Base-by-base conservation (phyloP, 2,888 invertebrate species). In the Parapristionchus giblindavisi region DNA sequence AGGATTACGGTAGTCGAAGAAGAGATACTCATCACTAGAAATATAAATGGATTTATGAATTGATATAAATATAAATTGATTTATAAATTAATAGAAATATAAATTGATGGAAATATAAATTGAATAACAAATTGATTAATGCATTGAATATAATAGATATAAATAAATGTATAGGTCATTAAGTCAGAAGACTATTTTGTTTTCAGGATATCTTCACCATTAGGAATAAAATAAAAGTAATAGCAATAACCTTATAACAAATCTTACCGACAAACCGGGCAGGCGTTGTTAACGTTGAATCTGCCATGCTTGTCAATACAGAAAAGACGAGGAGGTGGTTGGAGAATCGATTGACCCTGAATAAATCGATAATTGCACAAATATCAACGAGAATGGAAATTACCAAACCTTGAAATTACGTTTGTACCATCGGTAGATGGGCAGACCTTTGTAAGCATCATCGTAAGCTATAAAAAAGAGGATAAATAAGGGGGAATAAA, bases 11-110 rank as follows among this genome's bases (percentile, higher is more conserved):
- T 83, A 87, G 77, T 87, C 86, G 77, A 87, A 87, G 78, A 85
- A 87, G 32, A 87, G 76, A 77, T 87, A 87, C 75, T 87, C 87
- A 77, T 87, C 87, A 8, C 87, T 83, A 51, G 84, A 87, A 24
- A 79, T 72, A 78, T 80, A 52, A 56, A n/a, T n/a, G n/a, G n/a
- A n/a, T n/a, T n/a, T n/a, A n/a, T n/a, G n/a, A n/a, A n/a, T n/a
- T n/a, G n/a, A 52, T 52, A 11, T 11, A 52, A 21, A 52, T 5
- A n/a, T n/a, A n/a, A n/a, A n/a, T n/a, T n/a, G n/a, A n/a, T n/a
- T n/a, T n/a, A n/a, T n/a, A n/a, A n/a, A n/a, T n/a, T n/a, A n/a
- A n/a, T n/a, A n/a, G n/a, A n/a, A n/a, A n/a, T n/a, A n/a, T n/a
- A n/a, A n/a, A n/a, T n/a, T n/a, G n/a, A n/a, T n/a, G n/a, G n/a